A percentile compares a stretch with the other conserved stretches of the same genome.
phyloP scores from a whole-genome alignment of 2,797 vertebrate species.

The Peromyscus eremicus region DNA sequence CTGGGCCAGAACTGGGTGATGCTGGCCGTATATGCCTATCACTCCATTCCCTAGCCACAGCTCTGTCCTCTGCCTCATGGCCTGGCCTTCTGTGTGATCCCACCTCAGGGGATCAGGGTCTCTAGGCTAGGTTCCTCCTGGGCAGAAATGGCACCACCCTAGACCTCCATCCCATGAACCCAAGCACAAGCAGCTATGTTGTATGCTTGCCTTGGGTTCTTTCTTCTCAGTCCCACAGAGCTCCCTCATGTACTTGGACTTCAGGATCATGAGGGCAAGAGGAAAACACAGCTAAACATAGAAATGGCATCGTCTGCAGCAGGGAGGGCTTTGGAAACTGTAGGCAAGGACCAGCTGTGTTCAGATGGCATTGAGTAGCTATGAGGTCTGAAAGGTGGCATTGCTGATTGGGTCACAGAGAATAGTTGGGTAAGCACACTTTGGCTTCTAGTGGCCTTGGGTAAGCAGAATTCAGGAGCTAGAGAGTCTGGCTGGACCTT shows the following conservation, averaged over 20 bases:
- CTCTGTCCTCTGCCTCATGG: not conserved
- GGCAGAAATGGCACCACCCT: not conserved
- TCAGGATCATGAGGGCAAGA: not conserved
- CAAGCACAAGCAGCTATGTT: not conserved
- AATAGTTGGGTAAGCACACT: accelerated
- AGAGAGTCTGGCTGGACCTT: not conserved
- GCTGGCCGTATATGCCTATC: not conserved
- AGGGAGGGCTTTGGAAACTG: too few species aligned
- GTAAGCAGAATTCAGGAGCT: not conserved
- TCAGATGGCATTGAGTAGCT: not conserved
- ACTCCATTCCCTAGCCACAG: not conserved
- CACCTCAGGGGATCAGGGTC: too few species aligned
- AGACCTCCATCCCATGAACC: not conserved
- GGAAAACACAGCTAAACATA: too few species aligned
- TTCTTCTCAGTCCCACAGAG: not conserved
- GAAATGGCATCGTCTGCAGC: accelerated
- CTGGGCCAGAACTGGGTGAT: not conserved
- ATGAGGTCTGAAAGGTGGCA: not conserved
- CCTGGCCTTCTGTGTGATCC: not conserved
- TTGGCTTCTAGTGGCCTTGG: not conserved
- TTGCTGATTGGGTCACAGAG: not conserved
- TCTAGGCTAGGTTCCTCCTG: not conserved
- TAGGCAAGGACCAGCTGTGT: not conserved
- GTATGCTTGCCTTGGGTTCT: not conserved
- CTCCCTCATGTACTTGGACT: not conserved